These are phyloP conservation scores for Laticauda laticaudata DNA, from an alignment of 2,113 vertebrate genomes.

Conservation along the genomic window DNA sequence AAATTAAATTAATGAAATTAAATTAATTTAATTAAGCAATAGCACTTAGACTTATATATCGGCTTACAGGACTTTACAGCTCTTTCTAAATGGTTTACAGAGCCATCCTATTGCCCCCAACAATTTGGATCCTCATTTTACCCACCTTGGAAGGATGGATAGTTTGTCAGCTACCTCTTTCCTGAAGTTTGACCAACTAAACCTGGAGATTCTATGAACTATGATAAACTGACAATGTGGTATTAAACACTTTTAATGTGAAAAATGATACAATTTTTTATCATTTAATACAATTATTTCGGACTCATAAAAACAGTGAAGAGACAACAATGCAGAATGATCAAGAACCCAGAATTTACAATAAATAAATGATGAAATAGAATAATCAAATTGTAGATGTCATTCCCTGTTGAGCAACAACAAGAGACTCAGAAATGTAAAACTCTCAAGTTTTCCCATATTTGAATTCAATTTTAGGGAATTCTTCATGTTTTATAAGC, in stretches of 20 bases:
- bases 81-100: no score
- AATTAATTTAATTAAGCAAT: no score
- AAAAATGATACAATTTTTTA: slow-evolving; percentile 10
- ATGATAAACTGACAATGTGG: slow-evolving; percentile 50
- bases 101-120: no score
- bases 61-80: no score
- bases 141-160: no score
- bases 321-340: slow-evolving; percentile 25
- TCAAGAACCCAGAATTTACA: slow-evolving; percentile 37
- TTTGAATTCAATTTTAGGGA: slow-evolving; percentile 43
- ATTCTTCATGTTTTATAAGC: slow-evolving; percentile 40
- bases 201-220: slow-evolving; percentile 40
- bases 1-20: no score
- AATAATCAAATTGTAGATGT: slow-evolving; percentile 49
- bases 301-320: slow-evolving; percentile 21
- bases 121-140: no score
- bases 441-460: slow-evolving; percentile 35
- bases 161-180: slow-evolving; percentile 25
- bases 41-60: no score
- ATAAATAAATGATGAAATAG: slow-evolving; percentile 51
- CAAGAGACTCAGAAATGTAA: slow-evolving; percentile 39
- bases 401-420: slow-evolving; percentile 41
- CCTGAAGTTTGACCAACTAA: slow-evolving; percentile 5
- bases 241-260: slow-evolving; percentile 50
- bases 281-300: slow-evolving; percentile 32